Conservation (phyloP, 2,888 invertebrate genomes). For the Brenthis hecate region DNA sequence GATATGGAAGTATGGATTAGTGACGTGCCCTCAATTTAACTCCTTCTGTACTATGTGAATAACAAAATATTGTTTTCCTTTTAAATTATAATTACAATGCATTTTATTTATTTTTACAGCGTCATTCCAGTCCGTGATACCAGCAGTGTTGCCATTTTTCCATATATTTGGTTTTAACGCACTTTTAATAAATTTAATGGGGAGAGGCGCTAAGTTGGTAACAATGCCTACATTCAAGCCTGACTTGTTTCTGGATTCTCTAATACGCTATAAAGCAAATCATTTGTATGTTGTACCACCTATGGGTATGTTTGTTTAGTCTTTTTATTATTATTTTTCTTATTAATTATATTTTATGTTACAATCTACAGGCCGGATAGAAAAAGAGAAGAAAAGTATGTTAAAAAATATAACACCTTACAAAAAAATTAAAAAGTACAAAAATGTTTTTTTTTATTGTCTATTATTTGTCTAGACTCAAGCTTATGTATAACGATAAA, state of each 20-base stretch:
- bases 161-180: constrained; percentile 91
- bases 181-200: constrained; percentile 83
- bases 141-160: constrained; percentile 89
- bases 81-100: no score
- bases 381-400: no score
- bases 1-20: no score
- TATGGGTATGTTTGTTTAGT: constrained; percentile 79
- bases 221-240: constrained; percentile 90
- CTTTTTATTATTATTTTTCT: neutral
- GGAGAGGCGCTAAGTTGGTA: constrained; percentile 84
- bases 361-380: no score
- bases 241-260: constrained; percentile 84
- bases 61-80: no score
- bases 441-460: no score
- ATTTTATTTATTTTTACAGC: constrained; percentile 54
- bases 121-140: constrained; percentile 82
- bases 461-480: no score
- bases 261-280: constrained; percentile 84
- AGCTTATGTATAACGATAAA: no score
- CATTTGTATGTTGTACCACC: constrained; percentile 90
- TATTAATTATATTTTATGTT: neutral
- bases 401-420: no score
- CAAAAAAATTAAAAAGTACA: no score
- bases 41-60: no score
- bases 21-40: no score